These are phyloP conservation scores for Delia radicum DNA, from an alignment of 1,140 invertebrate species.

Conservation along the genomic window DNA sequence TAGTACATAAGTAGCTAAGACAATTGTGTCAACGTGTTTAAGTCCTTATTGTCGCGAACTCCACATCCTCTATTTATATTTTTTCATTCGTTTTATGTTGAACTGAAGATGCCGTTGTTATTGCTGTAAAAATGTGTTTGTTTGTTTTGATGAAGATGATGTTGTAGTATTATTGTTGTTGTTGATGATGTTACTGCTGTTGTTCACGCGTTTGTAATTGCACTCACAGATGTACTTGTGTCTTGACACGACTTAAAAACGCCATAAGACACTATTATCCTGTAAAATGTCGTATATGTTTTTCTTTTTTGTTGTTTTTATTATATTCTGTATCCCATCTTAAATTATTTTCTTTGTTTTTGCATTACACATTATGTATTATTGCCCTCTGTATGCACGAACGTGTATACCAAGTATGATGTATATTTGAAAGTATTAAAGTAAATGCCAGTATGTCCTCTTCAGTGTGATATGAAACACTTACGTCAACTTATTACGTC, in stretches of 20 bases:
- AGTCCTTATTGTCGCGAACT: slow-evolving; percentile 9
- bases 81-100: background rate
- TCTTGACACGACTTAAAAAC: background rate
- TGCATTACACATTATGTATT: no score
- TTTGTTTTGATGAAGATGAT: no score
- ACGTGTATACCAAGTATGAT: background rate
- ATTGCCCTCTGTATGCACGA: no score
- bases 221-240: background rate
- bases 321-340: background rate
- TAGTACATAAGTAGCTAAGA: background rate
- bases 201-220: background rate
- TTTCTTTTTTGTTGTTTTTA: background rate
- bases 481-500: background rate
- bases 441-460: background rate
- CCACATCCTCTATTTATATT: background rate
- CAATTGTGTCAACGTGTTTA: slow-evolving; percentile 12
- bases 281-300: background rate
- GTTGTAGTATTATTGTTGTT: background rate
- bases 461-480: background rate
- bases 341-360: background rate
- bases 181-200: background rate
- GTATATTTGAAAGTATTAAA: background rate
- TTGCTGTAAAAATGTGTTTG: background rate
- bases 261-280: background rate
- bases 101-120: no score